Conservation (phyloP, 1,140 invertebrate genomes). For the Cepaea nemoralis region DNA sequence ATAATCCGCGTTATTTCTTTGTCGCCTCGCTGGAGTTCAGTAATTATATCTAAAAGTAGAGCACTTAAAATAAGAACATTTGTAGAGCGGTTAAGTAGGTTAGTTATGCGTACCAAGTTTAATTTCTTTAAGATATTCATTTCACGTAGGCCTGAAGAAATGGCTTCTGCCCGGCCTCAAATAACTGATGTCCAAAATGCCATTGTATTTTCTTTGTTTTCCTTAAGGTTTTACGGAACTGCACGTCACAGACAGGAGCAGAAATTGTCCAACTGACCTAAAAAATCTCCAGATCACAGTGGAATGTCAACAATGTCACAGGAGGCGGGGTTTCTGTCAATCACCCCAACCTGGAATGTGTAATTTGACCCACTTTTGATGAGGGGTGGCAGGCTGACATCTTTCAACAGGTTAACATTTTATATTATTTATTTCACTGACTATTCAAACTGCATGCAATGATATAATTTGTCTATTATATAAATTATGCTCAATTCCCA, state of each 20-base stretch:
- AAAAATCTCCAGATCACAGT: constrained; percentile 48
- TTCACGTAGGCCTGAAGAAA: too few species aligned
- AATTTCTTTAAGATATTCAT: too few species aligned
- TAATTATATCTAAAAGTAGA: too few species aligned
- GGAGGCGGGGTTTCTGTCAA: constrained; percentile 65
- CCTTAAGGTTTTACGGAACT: not conserved
- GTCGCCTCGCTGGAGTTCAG: too few species aligned
- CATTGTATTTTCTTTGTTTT: not conserved
- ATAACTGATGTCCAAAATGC: too few species aligned
- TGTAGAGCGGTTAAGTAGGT: too few species aligned
- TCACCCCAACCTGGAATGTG: constrained; percentile 60
- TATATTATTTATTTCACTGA: not conserved
- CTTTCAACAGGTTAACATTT: not conserved
- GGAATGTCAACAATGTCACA: constrained; percentile 68
- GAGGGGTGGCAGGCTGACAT: constrained; percentile 23
- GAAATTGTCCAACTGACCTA: not conserved
- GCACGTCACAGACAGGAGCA: not conserved
- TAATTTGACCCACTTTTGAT: constrained; percentile 29
- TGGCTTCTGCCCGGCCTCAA: too few species aligned
- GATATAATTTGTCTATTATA: not conserved
- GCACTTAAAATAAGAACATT: too few species aligned
- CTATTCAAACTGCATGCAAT: not conserved
- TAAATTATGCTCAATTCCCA: not conserved
- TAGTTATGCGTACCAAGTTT: too few species aligned
- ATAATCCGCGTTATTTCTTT: too few species aligned